Evolutionary conservation across 2,888 invertebrate genomes (phyloP).

Genomic region (Pterostichus niger): DNA sequence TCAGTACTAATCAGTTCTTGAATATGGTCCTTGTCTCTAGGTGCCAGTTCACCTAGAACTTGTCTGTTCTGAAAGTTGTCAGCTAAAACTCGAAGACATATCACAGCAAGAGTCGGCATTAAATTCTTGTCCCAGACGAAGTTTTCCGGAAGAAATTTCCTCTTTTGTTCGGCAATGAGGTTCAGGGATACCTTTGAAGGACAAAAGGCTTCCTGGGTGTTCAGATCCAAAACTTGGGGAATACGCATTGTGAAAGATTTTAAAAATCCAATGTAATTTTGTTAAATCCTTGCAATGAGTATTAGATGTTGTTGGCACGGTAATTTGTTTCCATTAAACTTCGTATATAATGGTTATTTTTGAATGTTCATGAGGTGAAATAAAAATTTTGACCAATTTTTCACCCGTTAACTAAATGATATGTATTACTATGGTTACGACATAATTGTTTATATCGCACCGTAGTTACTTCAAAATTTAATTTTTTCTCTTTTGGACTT

Average conservation of each 20-base stretch:
- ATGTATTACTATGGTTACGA: no score
- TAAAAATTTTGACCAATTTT: no score
- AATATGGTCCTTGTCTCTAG: constrained; percentile 80
- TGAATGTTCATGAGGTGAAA: no score
- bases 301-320: no score
- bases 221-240: constrained; percentile 76
- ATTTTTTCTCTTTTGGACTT: no score
- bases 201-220: constrained; percentile 77
- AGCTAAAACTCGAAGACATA: background rate
- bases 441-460: no score
- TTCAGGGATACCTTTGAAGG: constrained; percentile 73
- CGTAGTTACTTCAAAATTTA: no score
- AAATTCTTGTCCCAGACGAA: constrained; percentile 80
- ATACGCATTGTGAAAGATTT: constrained; percentile 69
- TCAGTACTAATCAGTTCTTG: constrained; percentile 82
- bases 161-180: constrained; percentile 74
- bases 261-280: no score
- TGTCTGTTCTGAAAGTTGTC: background rate
- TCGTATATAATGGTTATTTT: no score
- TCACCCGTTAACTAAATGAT: no score
- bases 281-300: no score
- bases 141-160: constrained; percentile 78
- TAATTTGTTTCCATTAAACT: no score
- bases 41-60: constrained; percentile 76
- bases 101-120: constrained; percentile 70